Percentiles rank a stretch among this genome's conserved stretches.
These are phyloP conservation scores for Phymorhynchus buccinoides DNA, from an alignment of 1,140 invertebrate genomes.

Conservation along the genomic window DNA sequence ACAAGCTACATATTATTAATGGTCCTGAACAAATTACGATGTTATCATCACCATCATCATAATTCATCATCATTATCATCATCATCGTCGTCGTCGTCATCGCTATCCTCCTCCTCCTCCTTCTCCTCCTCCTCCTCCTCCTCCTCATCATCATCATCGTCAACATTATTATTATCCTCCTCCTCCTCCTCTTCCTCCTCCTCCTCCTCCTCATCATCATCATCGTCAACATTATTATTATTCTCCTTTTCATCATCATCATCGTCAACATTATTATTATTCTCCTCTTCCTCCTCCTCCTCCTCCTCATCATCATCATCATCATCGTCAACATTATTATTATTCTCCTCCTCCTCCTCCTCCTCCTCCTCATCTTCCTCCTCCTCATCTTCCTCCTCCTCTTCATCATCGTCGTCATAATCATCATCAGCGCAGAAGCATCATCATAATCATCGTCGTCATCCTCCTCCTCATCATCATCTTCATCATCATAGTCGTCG, in stretches of 20 bases:
- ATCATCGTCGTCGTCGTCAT: conserved; percentile 49
- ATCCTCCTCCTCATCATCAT: too few species aligned
- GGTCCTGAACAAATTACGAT: too few species aligned
- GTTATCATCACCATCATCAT: too few species aligned
- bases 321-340: too few species aligned
- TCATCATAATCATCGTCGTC: too few species aligned
- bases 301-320: too few species aligned
- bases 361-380: too few species aligned
- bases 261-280: background rate
- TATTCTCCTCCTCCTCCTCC: too few species aligned
- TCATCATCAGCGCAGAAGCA: too few species aligned
- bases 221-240: background rate
- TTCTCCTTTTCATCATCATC: background rate
- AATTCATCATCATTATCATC: background rate
- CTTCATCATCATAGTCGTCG: background rate
- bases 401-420: background rate
- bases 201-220: too few species aligned
- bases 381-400: too few species aligned
- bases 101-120: background rate
- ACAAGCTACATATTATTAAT: too few species aligned
- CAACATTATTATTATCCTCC: background rate
- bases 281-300: background rate
- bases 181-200: background rate
- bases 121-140: background rate
- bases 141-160: background rate